Evolutionary conservation across 2,888 invertebrate species (phyloP), one percentile per base, ranked within the genome.

Genomic region (Lepidonotus clava): DNA sequence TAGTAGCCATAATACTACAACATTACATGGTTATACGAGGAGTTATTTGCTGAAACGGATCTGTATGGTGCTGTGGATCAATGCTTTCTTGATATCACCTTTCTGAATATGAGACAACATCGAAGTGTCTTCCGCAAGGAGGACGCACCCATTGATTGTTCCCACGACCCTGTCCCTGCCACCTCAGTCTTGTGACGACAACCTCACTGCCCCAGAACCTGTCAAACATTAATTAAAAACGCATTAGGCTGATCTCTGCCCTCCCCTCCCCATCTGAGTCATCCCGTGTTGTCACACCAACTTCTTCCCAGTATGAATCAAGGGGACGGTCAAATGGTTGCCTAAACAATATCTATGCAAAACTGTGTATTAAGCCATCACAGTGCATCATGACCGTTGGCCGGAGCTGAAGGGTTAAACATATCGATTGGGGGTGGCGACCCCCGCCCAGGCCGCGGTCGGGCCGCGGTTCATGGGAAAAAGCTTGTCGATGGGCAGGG

Each of bases 101-200:
- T 71, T 36, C 71, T 38, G 5, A 18, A 1, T 71, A 38, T 71
- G 71, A 34, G 38, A 36, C 36, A 34, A 1, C 36, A 71, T 71
- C 36, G 18, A 38, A 71, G 34, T 34, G 71, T 34, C 28, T 24
- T 32, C 66, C 11, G n/a, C 28, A 24, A 14, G 24, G 1, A 28
- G n/a, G n/a, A n/a, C n/a, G n/a, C n/a, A n/a, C 0, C 11, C 71
- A 71, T 71, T 38, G 71, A 71, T 71, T 38, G 71, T 71, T 71
- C 71, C 36, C 71, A 71, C 36, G 71, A 34, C 5, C 14, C 71
- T 71, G 71, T 34, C 71, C 24, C n/a, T 34, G 36, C 71, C 24
- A 34, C 71, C n/a, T n/a, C n/a, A n/a, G n/a, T n/a, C n/a, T n/a
- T n/a, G n/a, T n/a, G n/a, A n/a, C n/a, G n/a, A n/a, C n/a, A n/a